Evolutionary conservation across 2,113 vertebrate species (phyloP).

Genomic region (Vireo altiloquus): DNA sequence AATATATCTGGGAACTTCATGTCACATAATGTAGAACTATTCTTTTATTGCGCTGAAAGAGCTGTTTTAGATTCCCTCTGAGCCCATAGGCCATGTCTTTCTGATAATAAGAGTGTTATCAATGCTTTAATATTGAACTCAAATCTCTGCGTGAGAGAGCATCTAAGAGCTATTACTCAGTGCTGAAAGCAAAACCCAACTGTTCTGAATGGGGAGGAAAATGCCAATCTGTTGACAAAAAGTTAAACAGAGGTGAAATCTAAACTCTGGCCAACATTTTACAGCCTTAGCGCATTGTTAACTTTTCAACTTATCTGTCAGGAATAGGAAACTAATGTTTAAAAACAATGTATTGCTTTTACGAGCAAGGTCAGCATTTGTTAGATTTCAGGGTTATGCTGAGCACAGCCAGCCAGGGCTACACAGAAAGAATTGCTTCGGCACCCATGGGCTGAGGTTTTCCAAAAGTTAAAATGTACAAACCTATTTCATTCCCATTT

Average conservation of each 20-base stretch:
- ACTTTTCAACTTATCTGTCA: conserved; percentile 73
- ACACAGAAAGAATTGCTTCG: conserved; percentile 25
- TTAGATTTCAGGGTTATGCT: conserved; percentile 57
- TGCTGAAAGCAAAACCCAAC: conserved; percentile 68
- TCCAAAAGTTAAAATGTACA: background rate
- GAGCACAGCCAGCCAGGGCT: background rate
- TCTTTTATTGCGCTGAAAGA: conserved; percentile 53
- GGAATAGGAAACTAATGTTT: conserved; percentile 76
- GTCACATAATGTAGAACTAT: conserved; percentile 35
- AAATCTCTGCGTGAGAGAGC: conserved; percentile 55
- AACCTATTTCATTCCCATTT: background rate
- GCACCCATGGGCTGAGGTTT: background rate
- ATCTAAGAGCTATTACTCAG: conserved; percentile 62
- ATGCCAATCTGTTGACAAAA: conserved; percentile 74
- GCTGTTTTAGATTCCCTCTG: conserved; percentile 63
- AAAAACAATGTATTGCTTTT: conserved; percentile 77
- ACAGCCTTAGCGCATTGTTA: conserved; percentile 72
- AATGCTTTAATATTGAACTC: conserved; percentile 60
- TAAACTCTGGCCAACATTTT: conserved; percentile 72
- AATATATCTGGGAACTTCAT: conserved; percentile 53
- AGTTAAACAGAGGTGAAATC: conserved; percentile 71
- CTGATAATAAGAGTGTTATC: conserved; percentile 76
- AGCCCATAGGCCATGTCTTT: conserved; percentile 69
- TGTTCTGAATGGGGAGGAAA: conserved; percentile 71
- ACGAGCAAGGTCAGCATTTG: conserved; percentile 69